Percentiles rank a stretch among this genome's conserved stretches.
Evolutionary conservation across 2,113 vertebrate genomes (phyloP).

Genomic region (Turnix velox): DNA sequence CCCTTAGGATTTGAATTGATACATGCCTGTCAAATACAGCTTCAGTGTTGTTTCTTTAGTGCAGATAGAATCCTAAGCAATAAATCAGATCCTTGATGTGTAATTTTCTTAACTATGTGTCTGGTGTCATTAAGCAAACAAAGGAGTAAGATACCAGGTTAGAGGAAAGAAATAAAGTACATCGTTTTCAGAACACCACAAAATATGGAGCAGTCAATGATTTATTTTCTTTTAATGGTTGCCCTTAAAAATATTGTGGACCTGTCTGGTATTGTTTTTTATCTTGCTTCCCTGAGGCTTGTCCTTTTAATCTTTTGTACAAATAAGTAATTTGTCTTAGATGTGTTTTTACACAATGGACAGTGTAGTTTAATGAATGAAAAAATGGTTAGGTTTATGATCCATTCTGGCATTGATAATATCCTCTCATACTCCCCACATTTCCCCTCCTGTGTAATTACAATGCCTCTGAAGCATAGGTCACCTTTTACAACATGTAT

Average conservation of each 20-base stretch:
- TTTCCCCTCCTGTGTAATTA: neutral
- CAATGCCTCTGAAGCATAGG: neutral
- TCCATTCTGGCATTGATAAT: neutral
- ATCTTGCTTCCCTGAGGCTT: neutral
- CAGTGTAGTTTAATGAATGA: neutral
- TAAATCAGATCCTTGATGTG: slow-evolving; percentile 35
- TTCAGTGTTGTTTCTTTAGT: neutral
- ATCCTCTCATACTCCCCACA: neutral
- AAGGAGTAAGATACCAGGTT: slow-evolving; percentile 6
- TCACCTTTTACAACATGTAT: neutral
- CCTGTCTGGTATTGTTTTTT: neutral
- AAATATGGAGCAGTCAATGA: neutral
- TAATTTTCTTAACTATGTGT: slow-evolving; percentile 35
- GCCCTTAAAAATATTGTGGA: neutral
- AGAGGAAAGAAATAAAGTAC: neutral
- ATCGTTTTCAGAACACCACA: neutral
- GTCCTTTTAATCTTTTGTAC: neutral
- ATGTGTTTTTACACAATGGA: neutral
- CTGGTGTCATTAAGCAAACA: slow-evolving; percentile 52
- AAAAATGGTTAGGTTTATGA: neutral
- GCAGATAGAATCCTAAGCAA: slow-evolving; percentile 7
- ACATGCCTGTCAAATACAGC: neutral
- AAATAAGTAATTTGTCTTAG: neutral
- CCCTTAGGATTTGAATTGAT: slow-evolving; percentile 22
- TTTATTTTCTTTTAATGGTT: neutral